These are phyloP conservation scores for Drosophila biarmipes DNA, from an alignment of 1,140 invertebrate genomes.

Conservation along the genomic window DNA sequence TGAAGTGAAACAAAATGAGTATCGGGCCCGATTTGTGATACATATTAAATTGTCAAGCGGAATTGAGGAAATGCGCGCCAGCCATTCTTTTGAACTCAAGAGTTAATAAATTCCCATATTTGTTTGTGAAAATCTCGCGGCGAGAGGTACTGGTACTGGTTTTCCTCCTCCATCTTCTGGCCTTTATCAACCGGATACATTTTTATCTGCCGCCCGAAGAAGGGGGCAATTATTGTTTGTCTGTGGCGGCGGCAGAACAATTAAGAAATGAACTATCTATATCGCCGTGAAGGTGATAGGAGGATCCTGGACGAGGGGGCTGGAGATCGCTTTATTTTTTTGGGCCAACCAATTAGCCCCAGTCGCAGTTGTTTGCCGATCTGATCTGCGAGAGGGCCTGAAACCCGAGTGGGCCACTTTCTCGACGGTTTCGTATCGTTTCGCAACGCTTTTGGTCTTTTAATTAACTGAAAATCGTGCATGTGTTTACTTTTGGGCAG, in stretches of 20 bases:
- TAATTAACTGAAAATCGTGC: conserved; percentile 69
- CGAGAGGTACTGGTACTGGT: conserved; percentile 6
- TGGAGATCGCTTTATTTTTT: conserved; percentile 25
- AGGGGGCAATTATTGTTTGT: conserved; percentile 76
- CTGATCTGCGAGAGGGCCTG: conserved; percentile 51
- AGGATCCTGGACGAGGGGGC: conserved; percentile 5
- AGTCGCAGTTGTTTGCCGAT: conserved; percentile 68
- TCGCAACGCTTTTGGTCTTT: conserved; percentile 64
- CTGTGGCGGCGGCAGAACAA: conserved; percentile 59
- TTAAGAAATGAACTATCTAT: conserved; percentile 80
- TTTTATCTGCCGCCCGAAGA: conserved; percentile 69
- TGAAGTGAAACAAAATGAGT: conserved; percentile 46
- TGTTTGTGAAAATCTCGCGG: conserved; percentile 70
- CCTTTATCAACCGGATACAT: conserved; percentile 79
- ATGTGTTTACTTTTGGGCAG: conserved; percentile 57
- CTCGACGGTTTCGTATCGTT: conserved; percentile 23
- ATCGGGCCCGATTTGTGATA: conserved; percentile 42
- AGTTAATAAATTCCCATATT: conserved; percentile 74
- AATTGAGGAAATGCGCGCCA: conserved; percentile 72
- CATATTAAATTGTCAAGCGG: conserved; percentile 75
- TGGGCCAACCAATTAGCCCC: conserved; percentile 63
- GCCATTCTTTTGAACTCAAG: conserved; percentile 77
- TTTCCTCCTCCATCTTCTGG: conserved; percentile 4
- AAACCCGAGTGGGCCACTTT: conserved; percentile 26
- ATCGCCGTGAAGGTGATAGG: conserved; percentile 40